phyloP scores from a whole-genome alignment of 2,797 vertebrate species.

The Dipus sagitta region DNA sequence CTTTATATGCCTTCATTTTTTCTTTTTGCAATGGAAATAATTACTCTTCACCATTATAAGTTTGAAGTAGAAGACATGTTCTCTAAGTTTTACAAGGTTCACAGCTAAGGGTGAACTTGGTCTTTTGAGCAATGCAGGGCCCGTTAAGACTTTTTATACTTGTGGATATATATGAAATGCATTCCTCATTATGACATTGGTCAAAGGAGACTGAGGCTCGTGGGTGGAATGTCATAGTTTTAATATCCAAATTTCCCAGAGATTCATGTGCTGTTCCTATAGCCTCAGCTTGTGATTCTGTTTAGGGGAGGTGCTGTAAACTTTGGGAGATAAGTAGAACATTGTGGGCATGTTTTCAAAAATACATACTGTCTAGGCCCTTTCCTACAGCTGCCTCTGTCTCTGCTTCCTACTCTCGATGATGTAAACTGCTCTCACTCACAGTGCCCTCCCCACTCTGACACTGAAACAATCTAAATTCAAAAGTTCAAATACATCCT shows the following conservation, averaged over 20 bases:
- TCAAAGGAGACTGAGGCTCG: neutral
- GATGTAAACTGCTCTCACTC: neutral
- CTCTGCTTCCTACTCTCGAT: neutral
- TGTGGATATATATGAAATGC: neutral
- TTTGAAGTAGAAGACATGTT: neutral
- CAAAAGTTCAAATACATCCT: neutral
- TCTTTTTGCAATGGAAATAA: neutral
- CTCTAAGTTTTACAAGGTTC: neutral
- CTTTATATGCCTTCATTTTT: neutral
- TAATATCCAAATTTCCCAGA: neutral
- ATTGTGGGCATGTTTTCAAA: neutral
- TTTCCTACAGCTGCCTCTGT: neutral
- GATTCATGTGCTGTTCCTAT: neutral
- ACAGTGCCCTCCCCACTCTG: neutral
- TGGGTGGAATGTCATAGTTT: neutral
- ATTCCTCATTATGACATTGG: neutral
- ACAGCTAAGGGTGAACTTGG: neutral
- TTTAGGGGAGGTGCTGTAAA: neutral
- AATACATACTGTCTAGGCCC: neutral
- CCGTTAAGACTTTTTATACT: neutral
- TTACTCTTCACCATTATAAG: neutral
- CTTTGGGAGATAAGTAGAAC: neutral
- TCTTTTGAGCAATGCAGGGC: neutral
- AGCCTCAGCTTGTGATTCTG: neutral
- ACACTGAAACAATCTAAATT: neutral